Conservation (phyloP, 1,140 invertebrate genomes). For the Drosophila tropicalis region DNA sequence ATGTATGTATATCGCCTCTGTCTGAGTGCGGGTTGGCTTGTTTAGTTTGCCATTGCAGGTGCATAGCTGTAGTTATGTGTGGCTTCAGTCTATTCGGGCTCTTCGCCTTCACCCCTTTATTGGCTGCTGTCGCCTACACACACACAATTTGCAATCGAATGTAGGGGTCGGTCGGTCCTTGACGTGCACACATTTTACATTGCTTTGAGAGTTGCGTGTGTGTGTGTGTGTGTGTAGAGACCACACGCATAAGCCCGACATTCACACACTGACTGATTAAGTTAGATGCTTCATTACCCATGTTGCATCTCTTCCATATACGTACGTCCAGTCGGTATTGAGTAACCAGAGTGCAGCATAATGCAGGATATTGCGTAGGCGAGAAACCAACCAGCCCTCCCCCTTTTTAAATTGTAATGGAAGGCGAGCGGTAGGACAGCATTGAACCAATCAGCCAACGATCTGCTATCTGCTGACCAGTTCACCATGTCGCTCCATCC, state of each 20-base stretch:
- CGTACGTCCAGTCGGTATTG: slow-evolving; percentile 1
- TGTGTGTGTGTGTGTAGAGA: not conserved
- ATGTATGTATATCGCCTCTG: not conserved
- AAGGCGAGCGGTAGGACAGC: not conserved
- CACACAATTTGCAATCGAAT: slow-evolving; percentile 38
- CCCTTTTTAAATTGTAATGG: slow-evolving; percentile 47
- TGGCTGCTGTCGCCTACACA: slow-evolving; percentile 24
- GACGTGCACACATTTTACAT: not conserved
- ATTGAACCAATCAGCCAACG: not conserved
- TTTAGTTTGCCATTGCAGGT: too few relatives aligned
- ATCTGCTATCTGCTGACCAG: not conserved
- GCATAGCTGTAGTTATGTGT: slow-evolving; percentile 19
- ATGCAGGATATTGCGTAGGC: slow-evolving; percentile 46
- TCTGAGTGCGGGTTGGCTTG: not conserved
- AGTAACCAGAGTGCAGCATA: not conserved
- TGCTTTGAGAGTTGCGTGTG: slow-evolving; percentile 10
- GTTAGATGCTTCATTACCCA: slow-evolving; percentile 58
- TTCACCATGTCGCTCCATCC: not conserved
- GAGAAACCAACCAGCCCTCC: not conserved
- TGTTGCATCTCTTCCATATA: slow-evolving; percentile 27
- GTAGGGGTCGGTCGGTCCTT: slow-evolving; percentile 46
- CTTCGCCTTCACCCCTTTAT: not conserved
- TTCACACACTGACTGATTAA: slow-evolving; percentile 39
- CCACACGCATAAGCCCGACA: slow-evolving; percentile 31
- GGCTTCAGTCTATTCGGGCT: not conserved